These are phyloP conservation scores for Pimephales promelas DNA, from an alignment of 2,113 vertebrate species.

Conservation along the genomic window DNA sequence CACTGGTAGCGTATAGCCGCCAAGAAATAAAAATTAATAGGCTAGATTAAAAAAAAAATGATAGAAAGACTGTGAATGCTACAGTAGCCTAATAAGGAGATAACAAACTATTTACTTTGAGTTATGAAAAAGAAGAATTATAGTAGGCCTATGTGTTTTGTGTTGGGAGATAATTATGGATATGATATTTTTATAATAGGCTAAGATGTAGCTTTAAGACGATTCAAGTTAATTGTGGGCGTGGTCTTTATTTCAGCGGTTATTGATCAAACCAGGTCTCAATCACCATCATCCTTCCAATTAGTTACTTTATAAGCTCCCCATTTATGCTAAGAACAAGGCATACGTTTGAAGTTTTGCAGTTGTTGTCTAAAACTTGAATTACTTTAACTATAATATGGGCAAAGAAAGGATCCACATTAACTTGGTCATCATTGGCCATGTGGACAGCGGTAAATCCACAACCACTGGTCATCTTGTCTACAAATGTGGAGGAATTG, in stretches of 20 bases:
- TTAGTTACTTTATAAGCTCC: too few relatives aligned
- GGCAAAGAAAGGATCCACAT: constrained; percentile 71
- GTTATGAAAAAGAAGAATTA: too few relatives aligned
- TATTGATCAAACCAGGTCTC: constrained; percentile 21
- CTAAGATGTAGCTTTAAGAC: background rate
- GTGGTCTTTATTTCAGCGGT: background rate
- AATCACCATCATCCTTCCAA: background rate
- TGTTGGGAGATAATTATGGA: too few relatives aligned
- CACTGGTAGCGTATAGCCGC: background rate
- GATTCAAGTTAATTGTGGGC: background rate
- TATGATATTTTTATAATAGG: too few relatives aligned
- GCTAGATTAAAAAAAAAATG: too few relatives aligned
- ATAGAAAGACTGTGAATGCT: too few relatives aligned
- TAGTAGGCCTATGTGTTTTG: too few relatives aligned
- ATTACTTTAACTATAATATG: constrained; percentile 57
- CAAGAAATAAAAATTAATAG: background rate
- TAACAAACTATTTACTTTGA: too few relatives aligned
- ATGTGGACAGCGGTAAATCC: constrained; percentile 82
- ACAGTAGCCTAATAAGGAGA: too few relatives aligned
- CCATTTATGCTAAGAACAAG: background rate
- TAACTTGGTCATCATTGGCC: constrained; percentile 80
- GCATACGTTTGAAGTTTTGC: too few relatives aligned
- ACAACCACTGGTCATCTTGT: constrained; percentile 79
- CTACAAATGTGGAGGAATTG: constrained; percentile 79
- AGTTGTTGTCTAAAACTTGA: too few relatives aligned